Evolutionary conservation across 2,797 vertebrate species (phyloP), one percentile per base, ranked within the genome.

Genomic region (Micropoecilia bifurca): DNA sequence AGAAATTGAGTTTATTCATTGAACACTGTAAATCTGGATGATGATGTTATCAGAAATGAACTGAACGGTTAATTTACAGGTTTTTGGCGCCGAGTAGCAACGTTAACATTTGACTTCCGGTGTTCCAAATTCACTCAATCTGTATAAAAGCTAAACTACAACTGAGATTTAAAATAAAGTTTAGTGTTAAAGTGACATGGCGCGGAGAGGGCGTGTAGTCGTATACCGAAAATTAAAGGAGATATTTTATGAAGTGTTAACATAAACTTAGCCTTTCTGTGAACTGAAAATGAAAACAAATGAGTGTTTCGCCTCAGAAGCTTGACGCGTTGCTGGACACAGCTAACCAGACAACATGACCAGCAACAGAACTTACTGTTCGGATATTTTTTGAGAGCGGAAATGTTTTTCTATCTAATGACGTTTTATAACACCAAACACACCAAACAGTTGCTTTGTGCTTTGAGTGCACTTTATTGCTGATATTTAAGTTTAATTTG

Each of bases 61-160:
- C 13, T 14, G 0, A 1, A 0, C 68, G 36, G 55, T 74, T 41
- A 0, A 66, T 16, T 4, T 2, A 18, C 36, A 28, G 3, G 30
- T 12, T 77, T 73, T 76, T 39, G 13, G 50, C 33, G 6, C 22
- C 0, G 33, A 78, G 14, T 28, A 22, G 4, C 30, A n/a, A 48
- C 3, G 13, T 71, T 0, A 0, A 50, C 57, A 55, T 0, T 0
- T 25, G 4, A 84, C 81, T 87, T 82, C 78, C 72, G 83, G 81
- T 80, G 41, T 83, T 47, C 1, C 6, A 41, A 28, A 73, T 71
- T 3, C 8, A 3, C 30, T 74, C 14, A 43, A 43, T 13, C 30
- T 39, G 5, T 50, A 16, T 20, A 16, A 63, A 28, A 45, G 13
- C 68, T 46, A 7, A 71, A 45, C 41, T 7, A 8, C 12, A 45